phyloP scores from a whole-genome alignment of 1,140 invertebrate species.

The Aleiodes sp. region DNA sequence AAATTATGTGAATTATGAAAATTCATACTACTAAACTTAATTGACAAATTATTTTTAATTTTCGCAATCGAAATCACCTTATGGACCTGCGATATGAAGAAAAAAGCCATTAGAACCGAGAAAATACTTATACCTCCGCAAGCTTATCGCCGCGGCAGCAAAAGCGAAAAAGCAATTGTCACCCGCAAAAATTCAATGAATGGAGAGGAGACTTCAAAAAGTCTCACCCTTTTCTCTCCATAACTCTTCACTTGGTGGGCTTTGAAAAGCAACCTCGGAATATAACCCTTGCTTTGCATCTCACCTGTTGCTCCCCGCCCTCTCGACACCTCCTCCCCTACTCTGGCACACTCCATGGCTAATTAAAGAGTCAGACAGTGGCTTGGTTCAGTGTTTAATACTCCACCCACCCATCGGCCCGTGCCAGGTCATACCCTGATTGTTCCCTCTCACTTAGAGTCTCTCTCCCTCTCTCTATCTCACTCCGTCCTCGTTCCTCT shows the following conservation, averaged over 20 bases:
- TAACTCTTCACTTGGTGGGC: constrained; percentile 1
- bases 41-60: too few species aligned
- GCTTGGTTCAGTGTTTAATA: constrained; percentile 60
- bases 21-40: too few species aligned
- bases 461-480: constrained; percentile 18
- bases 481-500: constrained; percentile 47
- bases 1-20: too few species aligned
- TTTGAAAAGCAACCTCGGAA: constrained; percentile 24
- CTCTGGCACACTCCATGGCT: constrained; percentile 43
- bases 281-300: constrained; percentile 66
- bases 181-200: not conserved
- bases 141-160: too few species aligned
- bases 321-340: constrained; percentile 51
- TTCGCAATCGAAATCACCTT: too few species aligned
- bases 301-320: constrained; percentile 63
- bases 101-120: too few species aligned
- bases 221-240: constrained; percentile 1
- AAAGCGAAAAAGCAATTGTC: too few species aligned
- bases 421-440: constrained; percentile 3
- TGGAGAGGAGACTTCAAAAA: too few species aligned
- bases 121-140: too few species aligned
- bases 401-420: constrained; percentile 45
- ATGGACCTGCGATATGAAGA: too few species aligned
- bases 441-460: constrained; percentile 1
- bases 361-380: constrained; percentile 64